phyloP scores from a whole-genome alignment of 2,888 invertebrate species.

The Antheraea assamensis region DNA sequence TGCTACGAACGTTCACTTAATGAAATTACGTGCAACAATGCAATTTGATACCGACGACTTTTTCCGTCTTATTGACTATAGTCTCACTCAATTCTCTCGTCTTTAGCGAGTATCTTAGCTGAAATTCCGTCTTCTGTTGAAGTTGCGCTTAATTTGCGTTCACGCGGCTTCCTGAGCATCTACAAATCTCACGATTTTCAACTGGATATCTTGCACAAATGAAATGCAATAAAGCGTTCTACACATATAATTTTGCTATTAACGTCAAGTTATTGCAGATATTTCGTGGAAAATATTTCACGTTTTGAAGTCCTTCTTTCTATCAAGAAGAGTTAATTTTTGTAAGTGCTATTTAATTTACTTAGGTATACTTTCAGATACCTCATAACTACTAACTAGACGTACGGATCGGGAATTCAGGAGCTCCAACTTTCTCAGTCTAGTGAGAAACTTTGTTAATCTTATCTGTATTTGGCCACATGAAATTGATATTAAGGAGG shows the following conservation, averaged over 20 bases:
- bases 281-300: neutral
- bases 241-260: neutral
- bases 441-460: neutral
- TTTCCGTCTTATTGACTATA: slow-evolving; percentile 6
- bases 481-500: neutral
- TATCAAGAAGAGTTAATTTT: neutral
- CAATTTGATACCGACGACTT: slow-evolving; percentile 43
- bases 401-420: neutral
- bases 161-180: slow-evolving; percentile 54
- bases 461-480: neutral
- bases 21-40: slow-evolving; percentile 70
- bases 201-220: neutral
- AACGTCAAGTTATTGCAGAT: neutral
- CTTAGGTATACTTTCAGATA: neutral
- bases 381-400: neutral
- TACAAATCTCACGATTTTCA: slow-evolving; percentile 62
- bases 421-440: neutral
- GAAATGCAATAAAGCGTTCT: neutral
- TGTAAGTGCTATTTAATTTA: neutral
- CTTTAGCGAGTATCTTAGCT: slow-evolving; percentile 53
- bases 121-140: slow-evolving; percentile 58
- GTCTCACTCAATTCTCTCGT: slow-evolving; percentile 33
- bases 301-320: neutral
- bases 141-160: slow-evolving; percentile 76
- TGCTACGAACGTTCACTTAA: slow-evolving; percentile 47